Conservation (phyloP, 1,140 invertebrate genomes). For the Centruroides vittatus region DNA sequence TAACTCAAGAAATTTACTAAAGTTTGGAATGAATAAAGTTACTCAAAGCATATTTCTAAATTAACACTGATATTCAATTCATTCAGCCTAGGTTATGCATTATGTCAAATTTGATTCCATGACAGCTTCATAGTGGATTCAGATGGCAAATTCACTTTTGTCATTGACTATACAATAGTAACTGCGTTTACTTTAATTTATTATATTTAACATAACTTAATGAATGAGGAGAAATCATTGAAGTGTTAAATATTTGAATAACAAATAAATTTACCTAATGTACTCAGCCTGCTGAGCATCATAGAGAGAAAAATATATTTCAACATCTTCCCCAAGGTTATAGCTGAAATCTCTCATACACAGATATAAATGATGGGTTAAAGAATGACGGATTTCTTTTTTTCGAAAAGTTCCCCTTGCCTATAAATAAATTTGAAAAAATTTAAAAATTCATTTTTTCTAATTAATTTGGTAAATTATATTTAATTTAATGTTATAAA, state of each 20-base stretch:
- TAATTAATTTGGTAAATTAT: neutral
- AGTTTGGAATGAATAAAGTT: no score
- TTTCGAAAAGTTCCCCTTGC: conserved; percentile 42
- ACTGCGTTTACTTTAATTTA: no score
- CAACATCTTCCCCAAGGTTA: conserved; percentile 68
- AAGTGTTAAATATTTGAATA: conserved; percentile 1
- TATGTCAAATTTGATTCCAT: no score
- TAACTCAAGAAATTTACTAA: no score
- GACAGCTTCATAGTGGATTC: no score
- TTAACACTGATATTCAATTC: no score
- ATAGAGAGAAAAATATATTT: conserved; percentile 74
- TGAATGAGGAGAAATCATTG: no score
- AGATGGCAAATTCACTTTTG: no score
- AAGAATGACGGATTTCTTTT: conserved; percentile 1
- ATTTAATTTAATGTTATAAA: neutral
- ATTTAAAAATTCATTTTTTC: neutral
- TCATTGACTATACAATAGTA: no score
- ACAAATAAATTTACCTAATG: conserved; percentile 29
- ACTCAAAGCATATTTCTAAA: no score
- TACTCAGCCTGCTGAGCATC: conserved; percentile 49
- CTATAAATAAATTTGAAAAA: conserved; percentile 22
- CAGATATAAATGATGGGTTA: conserved; percentile 63
- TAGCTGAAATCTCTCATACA: conserved; percentile 78
- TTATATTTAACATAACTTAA: no score
- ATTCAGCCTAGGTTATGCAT: no score